Conservation (phyloP, 2,888 invertebrate genomes). For the Pseudococcus viburni region DNA sequence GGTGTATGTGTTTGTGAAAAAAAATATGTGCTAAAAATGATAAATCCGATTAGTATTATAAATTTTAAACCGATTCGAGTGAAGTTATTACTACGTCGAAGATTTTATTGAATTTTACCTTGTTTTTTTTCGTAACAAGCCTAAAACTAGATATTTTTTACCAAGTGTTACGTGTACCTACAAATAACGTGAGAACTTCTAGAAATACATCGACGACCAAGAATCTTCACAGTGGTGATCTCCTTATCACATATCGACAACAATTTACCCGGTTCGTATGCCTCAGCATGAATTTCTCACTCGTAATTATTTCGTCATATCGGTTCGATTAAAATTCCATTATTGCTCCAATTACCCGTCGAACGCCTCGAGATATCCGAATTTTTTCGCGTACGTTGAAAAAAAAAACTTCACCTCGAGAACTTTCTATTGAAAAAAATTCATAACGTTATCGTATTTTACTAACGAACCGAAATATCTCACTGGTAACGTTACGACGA, state of each 20-base stretch:
- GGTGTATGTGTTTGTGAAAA: background rate
- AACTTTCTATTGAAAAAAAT: background rate
- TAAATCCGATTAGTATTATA: conserved; percentile 44
- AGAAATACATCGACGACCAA: background rate
- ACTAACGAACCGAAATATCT: conserved; percentile 5
- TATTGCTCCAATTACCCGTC: background rate
- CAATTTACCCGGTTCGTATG: background rate
- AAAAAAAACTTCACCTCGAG: background rate
- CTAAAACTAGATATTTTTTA: background rate
- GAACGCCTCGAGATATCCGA: background rate
- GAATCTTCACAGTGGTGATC: background rate
- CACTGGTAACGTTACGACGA: background rate
- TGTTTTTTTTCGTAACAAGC: background rate
- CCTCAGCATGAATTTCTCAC: background rate
- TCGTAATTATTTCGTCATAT: background rate
- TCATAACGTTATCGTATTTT: background rate
- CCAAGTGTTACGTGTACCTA: background rate
- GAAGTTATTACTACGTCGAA: conserved; percentile 8
- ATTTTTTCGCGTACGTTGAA: background rate
- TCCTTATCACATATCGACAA: background rate
- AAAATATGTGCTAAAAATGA: background rate
- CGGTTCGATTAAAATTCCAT: background rate
- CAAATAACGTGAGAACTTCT: background rate
- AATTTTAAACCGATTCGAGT: background rate
- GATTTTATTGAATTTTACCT: background rate